phyloP scores from a whole-genome alignment of 1,140 invertebrate species.

The Bilobella aurantiaca region DNA sequence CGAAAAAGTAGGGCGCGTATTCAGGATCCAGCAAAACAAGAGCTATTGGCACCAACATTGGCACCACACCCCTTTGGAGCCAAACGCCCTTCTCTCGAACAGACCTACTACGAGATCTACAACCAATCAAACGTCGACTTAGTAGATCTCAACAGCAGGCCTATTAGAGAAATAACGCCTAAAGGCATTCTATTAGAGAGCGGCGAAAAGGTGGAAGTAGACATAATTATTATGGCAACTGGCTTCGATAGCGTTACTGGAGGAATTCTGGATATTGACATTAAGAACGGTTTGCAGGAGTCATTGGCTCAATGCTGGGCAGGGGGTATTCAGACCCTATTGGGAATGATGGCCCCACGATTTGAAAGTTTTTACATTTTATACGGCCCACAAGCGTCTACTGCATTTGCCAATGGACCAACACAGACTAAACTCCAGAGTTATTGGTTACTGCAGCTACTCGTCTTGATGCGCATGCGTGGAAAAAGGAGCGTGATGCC shows the following conservation, averaged over 20 bases:
- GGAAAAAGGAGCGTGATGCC: neutral
- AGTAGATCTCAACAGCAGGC: conserved; percentile 4
- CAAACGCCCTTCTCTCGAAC: conserved; percentile 9
- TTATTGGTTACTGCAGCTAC: neutral
- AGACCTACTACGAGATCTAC: conserved; percentile 9
- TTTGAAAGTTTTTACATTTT: conserved; percentile 7
- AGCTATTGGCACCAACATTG: neutral
- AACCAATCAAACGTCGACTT: conserved; percentile 16
- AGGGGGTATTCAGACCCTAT: neutral
- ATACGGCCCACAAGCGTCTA: conserved; percentile 12
- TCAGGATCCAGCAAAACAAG: neutral
- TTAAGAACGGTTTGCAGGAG: neutral
- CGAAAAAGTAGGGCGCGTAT: conserved; percentile 5
- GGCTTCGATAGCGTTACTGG: conserved; percentile 10
- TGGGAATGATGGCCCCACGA: neutral
- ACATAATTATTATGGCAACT: conserved; percentile 8
- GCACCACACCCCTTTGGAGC: neutral
- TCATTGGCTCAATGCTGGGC: conserved; percentile 5
- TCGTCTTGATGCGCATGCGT: neutral
- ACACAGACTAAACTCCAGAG: neutral
- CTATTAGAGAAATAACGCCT: conserved; percentile 9
- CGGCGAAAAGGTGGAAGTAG: neutral
- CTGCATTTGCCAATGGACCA: conserved; percentile 9
- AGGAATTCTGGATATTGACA: conserved; percentile 7
- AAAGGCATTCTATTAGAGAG: neutral